Percentiles rank a stretch among this genome's conserved stretches.
Conservation (phyloP, 1,140 invertebrate genomes). For the Sycophaga agraensis region DNA sequence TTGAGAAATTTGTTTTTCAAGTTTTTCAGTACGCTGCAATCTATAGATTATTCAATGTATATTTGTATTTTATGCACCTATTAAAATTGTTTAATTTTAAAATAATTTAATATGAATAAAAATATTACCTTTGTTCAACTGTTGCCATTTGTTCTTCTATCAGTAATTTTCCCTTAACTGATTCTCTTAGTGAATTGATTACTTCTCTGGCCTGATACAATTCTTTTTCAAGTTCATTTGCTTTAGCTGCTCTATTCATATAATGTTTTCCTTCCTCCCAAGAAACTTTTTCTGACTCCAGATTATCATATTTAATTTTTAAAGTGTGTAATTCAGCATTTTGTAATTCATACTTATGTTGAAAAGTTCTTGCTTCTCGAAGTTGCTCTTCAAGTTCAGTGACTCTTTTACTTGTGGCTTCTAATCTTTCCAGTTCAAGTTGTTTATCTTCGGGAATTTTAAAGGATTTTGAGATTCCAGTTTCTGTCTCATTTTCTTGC, state of each 20-base stretch:
- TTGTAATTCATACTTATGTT: slow-evolving; percentile 46
- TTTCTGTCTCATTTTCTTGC: slow-evolving; percentile 18
- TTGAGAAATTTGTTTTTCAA: slow-evolving; percentile 44
- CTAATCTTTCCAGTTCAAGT: slow-evolving; percentile 37
- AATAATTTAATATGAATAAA: background rate
- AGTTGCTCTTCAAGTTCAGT: slow-evolving; percentile 45
- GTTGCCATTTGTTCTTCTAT: slow-evolving; percentile 52
- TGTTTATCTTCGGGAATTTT: slow-evolving; percentile 28
- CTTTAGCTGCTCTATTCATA: slow-evolving; percentile 39
- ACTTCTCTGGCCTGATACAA: slow-evolving; percentile 41
- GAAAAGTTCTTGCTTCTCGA: slow-evolving; percentile 32
- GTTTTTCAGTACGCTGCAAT: slow-evolving; percentile 45
- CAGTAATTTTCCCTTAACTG: slow-evolving; percentile 51
- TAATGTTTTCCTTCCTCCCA: slow-evolving; percentile 50
- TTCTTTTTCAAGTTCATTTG: slow-evolving; percentile 48
- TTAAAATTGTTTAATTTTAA: background rate
- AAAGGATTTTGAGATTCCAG: background rate
- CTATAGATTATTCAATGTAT: slow-evolving; percentile 29
- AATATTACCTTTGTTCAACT: slow-evolving; percentile 42
- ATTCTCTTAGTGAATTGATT: slow-evolving; percentile 43
- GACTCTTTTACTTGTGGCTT: slow-evolving; percentile 38
- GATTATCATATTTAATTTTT: slow-evolving; percentile 42
- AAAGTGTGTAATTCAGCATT: slow-evolving; percentile 45
- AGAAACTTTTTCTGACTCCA: slow-evolving; percentile 44
- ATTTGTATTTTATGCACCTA: background rate